phyloP scores from a whole-genome alignment of 2,797 vertebrate genomes.

The Syngnathus acus region DNA sequence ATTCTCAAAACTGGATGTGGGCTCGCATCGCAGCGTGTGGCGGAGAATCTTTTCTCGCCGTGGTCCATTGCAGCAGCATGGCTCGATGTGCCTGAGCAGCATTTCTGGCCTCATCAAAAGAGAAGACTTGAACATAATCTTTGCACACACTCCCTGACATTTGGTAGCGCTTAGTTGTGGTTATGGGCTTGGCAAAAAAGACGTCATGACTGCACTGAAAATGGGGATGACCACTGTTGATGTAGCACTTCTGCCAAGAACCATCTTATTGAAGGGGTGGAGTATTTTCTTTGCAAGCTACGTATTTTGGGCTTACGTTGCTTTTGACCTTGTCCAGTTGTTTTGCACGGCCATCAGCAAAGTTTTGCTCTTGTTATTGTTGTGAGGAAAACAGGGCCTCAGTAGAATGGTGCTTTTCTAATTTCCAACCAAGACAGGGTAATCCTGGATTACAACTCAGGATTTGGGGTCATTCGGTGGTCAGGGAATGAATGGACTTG shows the following conservation, averaged over 20 bases:
- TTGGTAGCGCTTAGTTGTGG: conserved; percentile 52
- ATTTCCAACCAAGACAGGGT: conserved; percentile 41
- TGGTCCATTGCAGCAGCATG: neutral
- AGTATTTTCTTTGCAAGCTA: conserved; percentile 50
- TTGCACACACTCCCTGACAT: conserved; percentile 37
- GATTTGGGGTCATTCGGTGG: conserved; percentile 52
- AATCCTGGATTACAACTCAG: conserved; percentile 65
- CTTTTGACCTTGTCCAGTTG: conserved; percentile 26
- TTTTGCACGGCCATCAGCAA: conserved; percentile 31
- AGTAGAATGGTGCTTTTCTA: conserved; percentile 22
- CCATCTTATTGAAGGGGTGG: conserved; percentile 22
- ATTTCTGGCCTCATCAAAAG: conserved; percentile 14
- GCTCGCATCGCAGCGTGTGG: neutral
- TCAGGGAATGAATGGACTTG: conserved; percentile 42
- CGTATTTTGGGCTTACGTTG: conserved; percentile 52
- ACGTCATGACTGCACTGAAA: conserved; percentile 34
- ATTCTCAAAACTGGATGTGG: neutral
- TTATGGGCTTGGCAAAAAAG: conserved; percentile 40
- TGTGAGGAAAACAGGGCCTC: conserved; percentile 17
- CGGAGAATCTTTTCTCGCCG: neutral
- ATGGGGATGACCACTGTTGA: conserved; percentile 43
- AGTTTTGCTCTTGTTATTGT: conserved; percentile 22
- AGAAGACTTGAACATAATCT: conserved; percentile 23
- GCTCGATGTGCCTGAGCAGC: neutral
- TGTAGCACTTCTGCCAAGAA: conserved; percentile 38